Conservation (phyloP, 2,113 vertebrate species). For the Leptobrachium leishanense region DNA sequence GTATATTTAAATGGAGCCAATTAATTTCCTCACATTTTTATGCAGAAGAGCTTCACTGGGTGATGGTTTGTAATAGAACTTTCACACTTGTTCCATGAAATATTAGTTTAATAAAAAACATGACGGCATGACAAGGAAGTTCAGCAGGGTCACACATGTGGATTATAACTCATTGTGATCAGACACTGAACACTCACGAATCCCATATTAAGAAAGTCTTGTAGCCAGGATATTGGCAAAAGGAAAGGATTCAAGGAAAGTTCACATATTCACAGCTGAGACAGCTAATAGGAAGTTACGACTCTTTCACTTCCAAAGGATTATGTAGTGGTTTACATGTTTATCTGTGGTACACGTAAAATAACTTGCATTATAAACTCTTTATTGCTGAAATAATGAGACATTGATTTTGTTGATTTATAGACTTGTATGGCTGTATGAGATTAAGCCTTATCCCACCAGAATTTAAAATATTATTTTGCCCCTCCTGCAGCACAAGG, state of each 20-base stretch:
- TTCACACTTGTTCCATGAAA: constrained; percentile 63
- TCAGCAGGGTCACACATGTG: constrained; percentile 52
- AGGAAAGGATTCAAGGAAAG: constrained; percentile 9
- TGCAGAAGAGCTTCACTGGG: constrained; percentile 49
- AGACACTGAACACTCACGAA: constrained; percentile 31
- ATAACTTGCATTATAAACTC: background rate
- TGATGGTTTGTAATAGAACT: constrained; percentile 40
- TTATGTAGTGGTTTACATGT: background rate
- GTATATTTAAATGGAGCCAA: constrained; percentile 42
- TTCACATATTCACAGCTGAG: background rate
- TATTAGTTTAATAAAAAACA: constrained; percentile 71
- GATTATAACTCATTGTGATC: constrained; percentile 31
- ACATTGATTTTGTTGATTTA: background rate
- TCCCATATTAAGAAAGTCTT: constrained; percentile 36
- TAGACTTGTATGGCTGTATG: no score
- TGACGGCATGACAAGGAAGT: constrained; percentile 59
- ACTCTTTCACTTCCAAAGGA: background rate
- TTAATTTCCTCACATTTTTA: constrained; percentile 54
- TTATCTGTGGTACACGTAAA: background rate
- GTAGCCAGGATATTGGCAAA: constrained; percentile 4
- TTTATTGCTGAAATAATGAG: background rate
- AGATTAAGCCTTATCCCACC: background rate
- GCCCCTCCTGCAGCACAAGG: background rate
- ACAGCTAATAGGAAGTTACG: constrained; percentile 25
- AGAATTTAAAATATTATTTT: background rate